Percentiles rank a stretch among this genome's conserved stretches.
Conservation (phyloP, 2,888 invertebrate species). For the Drosophila longiperda region DNA sequence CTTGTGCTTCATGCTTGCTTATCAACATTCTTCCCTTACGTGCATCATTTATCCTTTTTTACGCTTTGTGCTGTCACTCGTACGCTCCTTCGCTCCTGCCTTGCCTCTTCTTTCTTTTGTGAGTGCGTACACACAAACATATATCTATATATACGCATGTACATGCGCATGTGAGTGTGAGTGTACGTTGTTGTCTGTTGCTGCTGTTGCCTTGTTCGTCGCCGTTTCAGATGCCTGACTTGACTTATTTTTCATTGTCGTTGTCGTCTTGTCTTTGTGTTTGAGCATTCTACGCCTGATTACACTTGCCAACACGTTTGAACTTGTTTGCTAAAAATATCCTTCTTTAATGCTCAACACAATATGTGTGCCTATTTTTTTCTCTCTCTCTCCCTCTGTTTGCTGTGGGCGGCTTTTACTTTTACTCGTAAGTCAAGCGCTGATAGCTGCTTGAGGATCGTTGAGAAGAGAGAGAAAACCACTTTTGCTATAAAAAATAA, state of each 20-base stretch:
- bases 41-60: slow-evolving; percentile 75
- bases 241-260: slow-evolving; percentile 79
- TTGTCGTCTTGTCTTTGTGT: slow-evolving; percentile 73
- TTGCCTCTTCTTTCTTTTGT: slow-evolving; percentile 37
- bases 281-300: slow-evolving; percentile 71
- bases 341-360: slow-evolving; percentile 39
- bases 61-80: slow-evolving; percentile 70
- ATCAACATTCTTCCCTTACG: slow-evolving; percentile 63
- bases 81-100: slow-evolving; percentile 44
- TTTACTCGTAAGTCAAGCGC: slow-evolving; percentile 12
- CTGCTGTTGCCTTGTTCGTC: slow-evolving; percentile 47
- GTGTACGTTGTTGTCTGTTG: slow-evolving; percentile 48
- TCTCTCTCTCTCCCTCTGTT: neutral
- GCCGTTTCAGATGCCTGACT: slow-evolving; percentile 64
- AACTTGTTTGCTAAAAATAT: slow-evolving; percentile 55
- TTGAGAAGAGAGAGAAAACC: slow-evolving; percentile 5
- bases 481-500: slow-evolving; percentile 26
- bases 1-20: slow-evolving; percentile 51
- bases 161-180: slow-evolving; percentile 8
- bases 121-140: slow-evolving; percentile 29
- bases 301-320: slow-evolving; percentile 75
- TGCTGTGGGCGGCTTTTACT: slow-evolving; percentile 38
- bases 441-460: slow-evolving; percentile 31
- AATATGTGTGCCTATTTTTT: slow-evolving; percentile 16
- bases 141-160: neutral